Evolutionary conservation across 2,797 vertebrate genomes (phyloP), one percentile per base, ranked within the genome.

Genomic region (Acanthurus lineatus): DNA sequence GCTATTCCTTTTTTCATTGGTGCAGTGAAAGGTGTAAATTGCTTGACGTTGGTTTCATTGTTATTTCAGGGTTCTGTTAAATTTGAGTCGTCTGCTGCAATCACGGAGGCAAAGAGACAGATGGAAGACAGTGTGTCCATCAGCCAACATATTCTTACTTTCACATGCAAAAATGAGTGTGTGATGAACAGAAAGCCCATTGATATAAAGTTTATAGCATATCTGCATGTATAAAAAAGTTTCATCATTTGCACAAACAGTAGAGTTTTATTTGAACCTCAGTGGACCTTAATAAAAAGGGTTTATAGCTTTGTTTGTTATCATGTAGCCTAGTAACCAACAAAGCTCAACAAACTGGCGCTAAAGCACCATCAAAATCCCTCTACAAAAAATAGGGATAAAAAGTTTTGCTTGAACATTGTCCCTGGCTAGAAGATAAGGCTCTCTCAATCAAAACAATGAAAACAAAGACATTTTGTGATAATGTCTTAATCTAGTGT

Each of bases 61-160:
- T 42, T 42, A 5, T 47, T 45, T 67, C 56, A 19, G 6, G 6
- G 15, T 51, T 40, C 61, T 44, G 66, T 38, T 15, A 57, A 20
- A 63, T 76, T n/a, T 17, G 22, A 72, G 22, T 10, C 17, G 14
- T 40, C 57, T 62, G 52, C 42, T 9, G 52, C 62, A 19, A 61
- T 79, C 72, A 51, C 51, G 28, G 58, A 71, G 56, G 45, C 56
- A 53, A 79, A 69, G 44, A 73, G 52, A 68, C 42, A 69, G 58
- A 64, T 75, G 53, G 72, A 71, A 65, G 48, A 65, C 38, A 42
- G 54, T 20, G 44, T 32, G 58, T 68, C 42, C 35, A 9, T 63
- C 10, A 8, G 28, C 44, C 63, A 47, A 42, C 53, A 71, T 69
- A 12, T 72, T 54, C 45, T 78, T 6, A 25, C 35, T 62, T 73